Conservation (phyloP, 2,888 invertebrate genomes). For the Drosophila falleni region DNA sequence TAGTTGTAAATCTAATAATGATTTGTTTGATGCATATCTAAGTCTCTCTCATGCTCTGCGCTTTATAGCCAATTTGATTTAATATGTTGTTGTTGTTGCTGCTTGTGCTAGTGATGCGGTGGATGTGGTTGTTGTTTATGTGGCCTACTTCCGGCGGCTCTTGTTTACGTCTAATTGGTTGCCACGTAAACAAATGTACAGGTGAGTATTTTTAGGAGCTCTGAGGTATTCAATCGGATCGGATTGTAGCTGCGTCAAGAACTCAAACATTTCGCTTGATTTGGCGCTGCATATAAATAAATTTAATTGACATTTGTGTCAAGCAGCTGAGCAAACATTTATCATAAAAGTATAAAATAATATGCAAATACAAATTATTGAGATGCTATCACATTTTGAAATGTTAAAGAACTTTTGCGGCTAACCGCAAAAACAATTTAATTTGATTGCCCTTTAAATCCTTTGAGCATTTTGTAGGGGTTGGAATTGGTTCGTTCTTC, state of each 20-base stretch:
- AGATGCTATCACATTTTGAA: conserved; percentile 17
- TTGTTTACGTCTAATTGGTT: conserved; percentile 73
- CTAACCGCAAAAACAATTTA: conserved; percentile 72
- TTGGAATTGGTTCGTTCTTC: conserved; percentile 1
- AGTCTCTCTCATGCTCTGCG: conserved; percentile 22
- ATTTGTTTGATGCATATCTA: conserved; percentile 20
- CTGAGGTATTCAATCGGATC: conserved; percentile 29
- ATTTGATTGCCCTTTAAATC: conserved; percentile 77
- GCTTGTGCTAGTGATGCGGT: conserved; percentile 29
- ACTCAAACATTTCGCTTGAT: conserved; percentile 49
- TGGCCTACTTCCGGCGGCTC: conserved; percentile 73
- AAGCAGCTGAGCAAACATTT: conserved; percentile 64
- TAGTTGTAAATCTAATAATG: neutral
- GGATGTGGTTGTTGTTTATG: conserved; percentile 49
- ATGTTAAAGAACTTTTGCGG: conserved; percentile 53
- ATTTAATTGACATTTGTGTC: conserved; percentile 69
- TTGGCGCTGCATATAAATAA: conserved; percentile 65
- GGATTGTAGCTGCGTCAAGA: conserved; percentile 45
- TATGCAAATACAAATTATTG: conserved; percentile 39
- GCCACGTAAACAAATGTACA: conserved; percentile 72
- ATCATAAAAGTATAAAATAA: conserved; percentile 41
- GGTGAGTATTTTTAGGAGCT: conserved; percentile 67
- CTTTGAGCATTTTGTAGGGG: conserved; percentile 39
- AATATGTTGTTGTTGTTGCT: conserved; percentile 10
- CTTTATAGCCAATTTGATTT: conserved; percentile 17